Conservation (phyloP, 2,113 vertebrate species). For the Saimiri boliviensis region DNA sequence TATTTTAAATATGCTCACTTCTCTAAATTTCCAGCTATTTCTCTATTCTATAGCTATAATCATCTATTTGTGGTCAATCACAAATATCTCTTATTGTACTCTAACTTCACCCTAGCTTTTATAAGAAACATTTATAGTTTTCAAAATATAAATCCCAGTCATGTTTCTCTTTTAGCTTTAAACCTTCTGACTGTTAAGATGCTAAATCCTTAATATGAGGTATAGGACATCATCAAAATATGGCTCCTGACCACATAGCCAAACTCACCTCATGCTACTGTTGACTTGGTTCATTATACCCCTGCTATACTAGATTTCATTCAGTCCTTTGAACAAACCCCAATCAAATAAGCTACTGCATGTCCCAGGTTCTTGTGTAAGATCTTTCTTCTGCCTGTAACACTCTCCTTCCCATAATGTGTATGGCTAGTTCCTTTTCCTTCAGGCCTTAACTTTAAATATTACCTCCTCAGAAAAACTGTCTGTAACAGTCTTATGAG, state of each 20-base stretch:
- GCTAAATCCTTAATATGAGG: not conserved
- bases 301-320: not conserved
- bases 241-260: not conserved
- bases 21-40: not conserved
- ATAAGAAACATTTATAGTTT: not conserved
- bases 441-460: not conserved
- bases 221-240: not conserved
- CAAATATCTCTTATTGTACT: not conserved
- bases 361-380: not conserved
- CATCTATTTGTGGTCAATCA: not conserved
- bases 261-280: not conserved
- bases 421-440: not conserved
- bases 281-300: not conserved
- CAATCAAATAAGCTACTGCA: not conserved
- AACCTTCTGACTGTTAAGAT: not conserved
- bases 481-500: not conserved
- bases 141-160: not conserved
- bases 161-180: conserved; percentile 5
- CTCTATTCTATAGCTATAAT: not conserved
- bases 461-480: not conserved
- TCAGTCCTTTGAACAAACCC: not conserved
- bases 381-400: not conserved
- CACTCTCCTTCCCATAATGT: not conserved
- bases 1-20: not conserved
- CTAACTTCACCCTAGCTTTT: not conserved